Percentiles rank a stretch among this genome's conserved stretches.
These are phyloP conservation scores for Zelostemma sp. DNA, from an alignment of 1,140 invertebrate genomes.

Conservation along the genomic window DNA sequence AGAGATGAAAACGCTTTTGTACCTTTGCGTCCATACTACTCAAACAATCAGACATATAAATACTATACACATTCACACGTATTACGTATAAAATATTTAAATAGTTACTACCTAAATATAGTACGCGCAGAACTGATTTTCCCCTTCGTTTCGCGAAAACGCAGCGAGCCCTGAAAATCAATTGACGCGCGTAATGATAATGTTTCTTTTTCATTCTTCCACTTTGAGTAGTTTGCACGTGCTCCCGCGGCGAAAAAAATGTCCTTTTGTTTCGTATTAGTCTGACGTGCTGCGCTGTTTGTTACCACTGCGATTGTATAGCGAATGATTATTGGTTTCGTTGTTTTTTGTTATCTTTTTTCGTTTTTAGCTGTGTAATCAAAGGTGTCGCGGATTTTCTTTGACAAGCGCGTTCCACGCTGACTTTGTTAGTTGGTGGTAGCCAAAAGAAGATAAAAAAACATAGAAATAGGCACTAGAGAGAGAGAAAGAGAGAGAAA, in stretches of 20 bases:
- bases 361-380: constrained; percentile 1
- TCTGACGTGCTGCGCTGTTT: neutral
- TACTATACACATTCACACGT: constrained; percentile 32
- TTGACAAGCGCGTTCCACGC: constrained; percentile 42
- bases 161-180: neutral
- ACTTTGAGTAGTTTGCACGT: neutral
- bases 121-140: constrained; percentile 8
- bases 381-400: constrained; percentile 5
- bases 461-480: constrained; percentile 56
- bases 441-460: constrained; percentile 35
- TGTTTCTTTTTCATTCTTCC: no score
- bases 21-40: constrained; percentile 61
- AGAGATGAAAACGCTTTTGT: constrained; percentile 52
- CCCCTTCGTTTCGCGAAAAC: neutral
- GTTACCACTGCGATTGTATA: constrained; percentile 1
- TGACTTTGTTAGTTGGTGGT: constrained; percentile 50
- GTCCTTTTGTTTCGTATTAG: neutral
- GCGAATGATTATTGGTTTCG: constrained; percentile 1
- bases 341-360: constrained; percentile 2
- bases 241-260: neutral
- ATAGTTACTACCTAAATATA: constrained; percentile 19
- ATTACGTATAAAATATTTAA: constrained; percentile 9
- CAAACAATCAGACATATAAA: constrained; percentile 37
- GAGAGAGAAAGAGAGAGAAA: constrained; percentile 46
- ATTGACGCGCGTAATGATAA: no score